A percentile compares a stretch with the other conserved stretches of the same genome.
phyloP scores from a whole-genome alignment of 2,888 invertebrate genomes.

The Sylvicola cinctus region DNA sequence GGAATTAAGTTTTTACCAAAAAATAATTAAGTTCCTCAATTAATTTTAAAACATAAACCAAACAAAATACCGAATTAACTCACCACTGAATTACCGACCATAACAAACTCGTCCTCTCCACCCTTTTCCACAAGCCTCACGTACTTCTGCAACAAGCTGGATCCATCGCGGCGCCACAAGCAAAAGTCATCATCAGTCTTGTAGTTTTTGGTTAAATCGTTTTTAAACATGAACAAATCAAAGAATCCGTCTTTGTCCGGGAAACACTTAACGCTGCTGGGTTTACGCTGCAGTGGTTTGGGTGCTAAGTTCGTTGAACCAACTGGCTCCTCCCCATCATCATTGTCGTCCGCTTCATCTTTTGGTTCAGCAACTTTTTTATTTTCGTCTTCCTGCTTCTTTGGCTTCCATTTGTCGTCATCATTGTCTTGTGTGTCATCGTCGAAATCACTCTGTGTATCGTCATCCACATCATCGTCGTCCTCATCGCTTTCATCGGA shows the following conservation, averaged over 20 bases:
- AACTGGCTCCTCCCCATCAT: not conserved
- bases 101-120: constrained; percentile 17
- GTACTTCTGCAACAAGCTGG: constrained; percentile 23
- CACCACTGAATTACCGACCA: constrained; percentile 25
- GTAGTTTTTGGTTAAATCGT: constrained; percentile 18
- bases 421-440: not conserved
- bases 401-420: not conserved
- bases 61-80: constrained; percentile 6
- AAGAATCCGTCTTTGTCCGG: constrained; percentile 10
- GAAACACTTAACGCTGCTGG: constrained; percentile 8
- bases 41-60: too few species aligned
- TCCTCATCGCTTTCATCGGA: constrained; percentile 2
- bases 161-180: constrained; percentile 23
- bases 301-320: not conserved
- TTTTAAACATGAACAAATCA: constrained; percentile 18
- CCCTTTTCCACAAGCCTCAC: constrained; percentile 16
- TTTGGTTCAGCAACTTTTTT: constrained; percentile 1
- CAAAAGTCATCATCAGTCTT: constrained; percentile 19
- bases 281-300: not conserved
- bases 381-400: not conserved
- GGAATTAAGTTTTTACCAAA: too few species aligned
- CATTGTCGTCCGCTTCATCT: constrained; percentile 5
- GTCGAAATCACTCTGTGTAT: not conserved
- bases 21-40: too few species aligned
- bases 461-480: not conserved